Evolutionary conservation across 2,797 vertebrate genomes (phyloP), one percentile per base, ranked within the genome.

Genomic region (Crenuchus spilurus): DNA sequence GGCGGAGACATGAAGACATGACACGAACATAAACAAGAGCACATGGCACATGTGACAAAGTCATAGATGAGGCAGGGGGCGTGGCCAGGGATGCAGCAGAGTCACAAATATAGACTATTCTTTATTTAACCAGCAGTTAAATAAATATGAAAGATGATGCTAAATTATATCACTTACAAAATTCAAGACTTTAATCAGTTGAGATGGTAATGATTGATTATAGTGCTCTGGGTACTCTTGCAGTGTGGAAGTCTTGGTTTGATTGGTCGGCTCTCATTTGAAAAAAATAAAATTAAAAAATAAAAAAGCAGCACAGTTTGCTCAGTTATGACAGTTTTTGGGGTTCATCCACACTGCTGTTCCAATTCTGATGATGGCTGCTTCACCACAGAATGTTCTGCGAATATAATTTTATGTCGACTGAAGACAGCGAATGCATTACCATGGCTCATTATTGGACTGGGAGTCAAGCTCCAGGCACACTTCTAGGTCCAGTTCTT

Each of bases 401-500:
- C 6, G 16, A 20, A 58, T 35, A 9, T 35, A 2, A 20, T 58
- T 58, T 18, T 33, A 6, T 58, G 55, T 20, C 55, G 20, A 11
- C 35, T 20, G 31, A 58, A 58, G 55, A 58, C n/a, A 35, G 55
- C 3, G 9, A 1, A 10, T 10, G 16, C 30, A 35, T 58, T 10
- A 33, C 55, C 8, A 13, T 35, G 31, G 55, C 31, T 58, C 31
- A 35, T 58, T 35, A 58, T 58, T 35, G 55, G 30, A 18, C 52
- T 55, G 52, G 0, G 26, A 55, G 52, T 55, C 26, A 55, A n/a
- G 52, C 30, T 31, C 6, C 7, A 35, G 31, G 55, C 55, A 20
- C 16, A 58, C n/a, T 58, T 33, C 55, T 18, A 58, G 55, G 14
- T 58, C 30, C 31, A 35, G 16, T 35, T 58, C 55, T 58, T 58